Evolutionary conservation across 1,140 invertebrate genomes (phyloP).

Genomic region (Diorhabda sublineata): DNA sequence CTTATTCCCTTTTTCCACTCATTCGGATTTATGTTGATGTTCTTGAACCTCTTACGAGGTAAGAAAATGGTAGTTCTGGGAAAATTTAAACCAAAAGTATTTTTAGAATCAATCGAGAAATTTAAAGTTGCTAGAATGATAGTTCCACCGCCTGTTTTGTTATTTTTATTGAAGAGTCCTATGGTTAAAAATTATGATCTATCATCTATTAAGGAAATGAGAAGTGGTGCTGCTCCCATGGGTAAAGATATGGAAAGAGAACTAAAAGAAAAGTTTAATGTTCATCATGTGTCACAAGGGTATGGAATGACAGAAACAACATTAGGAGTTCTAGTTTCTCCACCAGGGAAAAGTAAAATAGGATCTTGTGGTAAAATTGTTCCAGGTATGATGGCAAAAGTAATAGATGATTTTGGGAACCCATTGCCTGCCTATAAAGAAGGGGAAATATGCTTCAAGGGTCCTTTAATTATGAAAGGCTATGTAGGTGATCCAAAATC

Average conservation of each 20-base stretch:
- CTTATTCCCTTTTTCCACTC: slow-evolving; percentile 46
- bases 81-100: slow-evolving; percentile 40
- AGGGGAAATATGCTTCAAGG: slow-evolving; percentile 71
- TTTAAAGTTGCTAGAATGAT: slow-evolving; percentile 39
- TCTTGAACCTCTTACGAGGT: slow-evolving; percentile 40
- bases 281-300: slow-evolving; percentile 53
- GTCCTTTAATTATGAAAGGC: slow-evolving; percentile 63
- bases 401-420: slow-evolving; percentile 17
- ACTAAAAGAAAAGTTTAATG: slow-evolving; percentile 40
- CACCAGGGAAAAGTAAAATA: slow-evolving; percentile 43
- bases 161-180: slow-evolving; percentile 41
- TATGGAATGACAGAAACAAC: slow-evolving; percentile 70
- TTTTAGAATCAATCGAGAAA: slow-evolving; percentile 39
- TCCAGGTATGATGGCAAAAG: slow-evolving; percentile 58
- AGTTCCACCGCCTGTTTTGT: slow-evolving; percentile 41
- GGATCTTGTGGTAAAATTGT: slow-evolving; percentile 60
- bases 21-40: slow-evolving; percentile 46
- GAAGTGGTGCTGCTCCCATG: slow-evolving; percentile 53
- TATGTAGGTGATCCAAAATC: slow-evolving; percentile 61
- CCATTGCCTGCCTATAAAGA: slow-evolving; percentile 57
- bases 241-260: slow-evolving; percentile 43
- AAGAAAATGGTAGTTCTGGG: slow-evolving; percentile 39
- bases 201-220: slow-evolving; percentile 47
- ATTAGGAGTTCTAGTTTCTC: slow-evolving; percentile 44
- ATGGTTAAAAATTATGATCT: slow-evolving; percentile 49